Evolutionary conservation across 1,140 invertebrate genomes (phyloP), one percentile per base, ranked within the genome.

Genomic region (Pseudoatta argentina): DNA sequence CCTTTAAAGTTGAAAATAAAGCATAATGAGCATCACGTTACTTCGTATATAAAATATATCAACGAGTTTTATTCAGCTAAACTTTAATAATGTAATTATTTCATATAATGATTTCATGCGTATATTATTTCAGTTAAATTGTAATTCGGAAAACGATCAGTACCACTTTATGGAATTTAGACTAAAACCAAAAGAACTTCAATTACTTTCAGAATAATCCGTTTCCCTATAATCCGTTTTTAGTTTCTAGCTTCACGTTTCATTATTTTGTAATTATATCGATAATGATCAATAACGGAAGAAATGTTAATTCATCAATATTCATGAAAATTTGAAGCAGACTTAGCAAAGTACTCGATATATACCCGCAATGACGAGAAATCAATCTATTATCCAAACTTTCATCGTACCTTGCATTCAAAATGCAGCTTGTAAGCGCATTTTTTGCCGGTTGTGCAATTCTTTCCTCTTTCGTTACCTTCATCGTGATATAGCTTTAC

Each of bases 401-500:
- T 75, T 59, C 34, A 39, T 76, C n/a, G 2, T 61, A 44, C 0
- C 8, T 44, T 76, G 76, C 2, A 53, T 59, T 55, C 61, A 5
- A 66, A 66, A 44, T 67, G 44, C n/a, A 34, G 34, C 21, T 44
- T 51, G n/a, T 16, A 61, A 73, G 71, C 18, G 12, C 44, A n/a
- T 59, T 53, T 78, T 12, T 30, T 8, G 10, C n/a, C 21, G 24
- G 6, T 34, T 18, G 44, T 18, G 44, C 44, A 39, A 12, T 10
- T 51, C 39, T n/a, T 27, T 5, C 27, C 16, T 16, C 6, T 27
- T 48, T 48, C 18, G 21, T 34, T 21, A n/a, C 5, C 12, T 53
- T 61, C n/a, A 30, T 48, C 51, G 39, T 67, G 30, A 48, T 48
- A 57, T 51, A 83, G 72, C 83, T 78, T 72, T 73, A 63, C 24